Conservation (phyloP, 2,797 vertebrate species). For the Pangasius krempfi region DNA sequence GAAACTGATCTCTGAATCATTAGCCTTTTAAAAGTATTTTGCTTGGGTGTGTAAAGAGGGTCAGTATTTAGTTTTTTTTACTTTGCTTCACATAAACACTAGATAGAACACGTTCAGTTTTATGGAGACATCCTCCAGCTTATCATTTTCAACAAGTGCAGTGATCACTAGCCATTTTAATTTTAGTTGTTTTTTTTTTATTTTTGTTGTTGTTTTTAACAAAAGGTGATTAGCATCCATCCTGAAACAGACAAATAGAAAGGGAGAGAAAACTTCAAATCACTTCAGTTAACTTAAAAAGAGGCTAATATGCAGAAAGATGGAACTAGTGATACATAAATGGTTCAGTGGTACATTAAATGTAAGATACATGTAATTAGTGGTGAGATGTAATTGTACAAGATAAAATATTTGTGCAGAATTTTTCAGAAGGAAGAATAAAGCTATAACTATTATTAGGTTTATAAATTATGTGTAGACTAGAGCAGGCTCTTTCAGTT, state of each 20-base stretch:
- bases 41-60: constrained; percentile 34
- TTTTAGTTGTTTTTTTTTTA: background rate
- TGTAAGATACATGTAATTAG: background rate
- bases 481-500: constrained; percentile 77
- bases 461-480: constrained; percentile 67
- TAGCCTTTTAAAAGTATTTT: constrained; percentile 34
- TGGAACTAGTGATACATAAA: constrained; percentile 7
- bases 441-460: constrained; percentile 63
- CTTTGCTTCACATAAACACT: constrained; percentile 51
- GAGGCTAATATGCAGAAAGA: constrained; percentile 1
- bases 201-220: constrained; percentile 10
- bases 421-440: constrained; percentile 50
- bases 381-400: background rate
- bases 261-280: background rate
- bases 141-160: background rate
- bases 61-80: constrained; percentile 30
- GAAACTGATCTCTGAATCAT: constrained; percentile 26
- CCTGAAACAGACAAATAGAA: constrained; percentile 25
- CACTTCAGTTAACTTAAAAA: background rate
- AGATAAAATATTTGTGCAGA: constrained; percentile 29
- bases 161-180: constrained; percentile 5
- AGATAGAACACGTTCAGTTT: constrained; percentile 42
- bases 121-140: background rate
- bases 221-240: constrained; percentile 26
- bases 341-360: constrained; percentile 10